Percentiles rank a stretch among this genome's conserved stretches.
Evolutionary conservation across 2,797 vertebrate species (phyloP).

Genomic region (Melanotaenia pygmaea): DNA sequence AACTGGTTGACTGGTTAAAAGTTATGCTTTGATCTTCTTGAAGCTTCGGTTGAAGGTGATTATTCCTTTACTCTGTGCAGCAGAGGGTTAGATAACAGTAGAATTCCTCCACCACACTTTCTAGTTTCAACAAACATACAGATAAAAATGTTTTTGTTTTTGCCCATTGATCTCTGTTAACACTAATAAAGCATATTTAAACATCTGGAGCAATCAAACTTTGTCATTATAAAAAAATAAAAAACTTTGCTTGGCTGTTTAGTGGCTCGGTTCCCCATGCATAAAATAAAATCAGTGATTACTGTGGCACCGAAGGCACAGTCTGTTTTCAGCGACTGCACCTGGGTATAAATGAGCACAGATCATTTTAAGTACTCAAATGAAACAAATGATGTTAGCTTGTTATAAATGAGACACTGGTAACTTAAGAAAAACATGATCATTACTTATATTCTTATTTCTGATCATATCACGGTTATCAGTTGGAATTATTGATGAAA

Average conservation of each 20-base stretch:
- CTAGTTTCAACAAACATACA: conserved; percentile 37
- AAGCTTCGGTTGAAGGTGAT: background rate
- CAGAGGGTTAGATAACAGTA: conserved; percentile 24
- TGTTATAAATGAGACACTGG: conserved; percentile 26
- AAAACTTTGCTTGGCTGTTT: conserved; percentile 40
- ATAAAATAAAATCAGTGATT: conserved; percentile 73
- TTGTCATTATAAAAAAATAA: conserved; percentile 31
- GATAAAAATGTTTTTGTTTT: conserved; percentile 30
- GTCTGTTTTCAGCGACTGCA: conserved; percentile 62
- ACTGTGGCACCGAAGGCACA: conserved; percentile 66
- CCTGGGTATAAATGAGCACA: conserved; percentile 55
- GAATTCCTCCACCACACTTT: conserved; percentile 36
- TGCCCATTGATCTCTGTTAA: conserved; percentile 41
- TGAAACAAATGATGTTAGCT: conserved; percentile 39
- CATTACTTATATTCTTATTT: too few relatives aligned
- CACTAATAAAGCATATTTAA: conserved; percentile 47
- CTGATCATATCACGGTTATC: too few relatives aligned
- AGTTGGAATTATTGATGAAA: too few relatives aligned
- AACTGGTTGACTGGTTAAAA: conserved; percentile 5
- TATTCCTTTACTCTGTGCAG: conserved; percentile 5
- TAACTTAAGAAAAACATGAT: conserved; percentile 4
- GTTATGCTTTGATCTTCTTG: background rate
- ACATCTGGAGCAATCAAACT: conserved; percentile 63
- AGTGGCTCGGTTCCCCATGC: conserved; percentile 55
- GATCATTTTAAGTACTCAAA: conserved; percentile 56